phyloP scores from a whole-genome alignment of 2,888 invertebrate species.

The Polia nebulosa region DNA sequence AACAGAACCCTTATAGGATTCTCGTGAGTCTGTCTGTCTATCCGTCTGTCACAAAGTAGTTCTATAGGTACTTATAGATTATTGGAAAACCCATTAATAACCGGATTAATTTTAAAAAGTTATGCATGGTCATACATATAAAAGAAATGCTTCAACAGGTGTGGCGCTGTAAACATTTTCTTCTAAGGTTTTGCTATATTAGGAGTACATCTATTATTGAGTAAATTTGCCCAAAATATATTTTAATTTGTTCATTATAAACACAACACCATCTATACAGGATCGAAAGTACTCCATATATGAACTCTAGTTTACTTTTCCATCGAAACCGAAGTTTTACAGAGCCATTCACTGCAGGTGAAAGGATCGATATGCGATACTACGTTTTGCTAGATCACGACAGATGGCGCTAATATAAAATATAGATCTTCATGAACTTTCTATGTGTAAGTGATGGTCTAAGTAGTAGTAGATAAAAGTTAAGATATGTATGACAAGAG shows the following conservation, averaged over 20 bases:
- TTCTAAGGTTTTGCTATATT: not conserved
- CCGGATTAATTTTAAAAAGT: too few relatives aligned
- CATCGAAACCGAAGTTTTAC: not conserved
- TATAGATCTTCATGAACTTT: not conserved
- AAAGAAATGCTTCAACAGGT: too few relatives aligned
- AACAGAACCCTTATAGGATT: too few relatives aligned
- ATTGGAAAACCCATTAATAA: too few relatives aligned
- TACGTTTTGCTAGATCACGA: constrained; percentile 13
- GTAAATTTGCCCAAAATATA: not conserved
- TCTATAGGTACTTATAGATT: too few relatives aligned
- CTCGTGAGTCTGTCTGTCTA: too few relatives aligned
- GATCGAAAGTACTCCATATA: constrained; percentile 1
- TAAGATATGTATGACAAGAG: too few relatives aligned
- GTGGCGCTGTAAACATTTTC: not conserved
- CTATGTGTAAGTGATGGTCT: not conserved
- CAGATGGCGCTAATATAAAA: constrained; percentile 53
- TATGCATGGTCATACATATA: too few relatives aligned
- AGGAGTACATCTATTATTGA: not conserved
- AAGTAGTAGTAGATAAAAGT: not conserved
- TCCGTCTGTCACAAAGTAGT: too few relatives aligned
- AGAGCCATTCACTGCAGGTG: constrained; percentile 19
- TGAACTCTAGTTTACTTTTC: not conserved
- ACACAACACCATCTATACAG: constrained; percentile 48
- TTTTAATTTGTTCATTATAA: not conserved
- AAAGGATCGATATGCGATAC: constrained; percentile 25